A percentile compares a stretch with the other conserved stretches of the same genome.
Evolutionary conservation across 2,113 vertebrate genomes (phyloP).

Genomic region (Mus musculus): GRCm39 chr7:92944501-92945000

Average conservation of each 20-base stretch:
- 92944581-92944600: not conserved
- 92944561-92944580: too few species aligned
- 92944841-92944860: not conserved
- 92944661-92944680: not conserved
- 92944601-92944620: not conserved
- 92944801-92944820: not conserved
- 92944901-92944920: not conserved
- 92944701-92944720: not conserved
- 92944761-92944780: not conserved
- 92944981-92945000: slow-evolving; percentile 4
- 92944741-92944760: not conserved
- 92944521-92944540: not conserved
- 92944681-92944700: not conserved
- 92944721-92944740: not conserved
- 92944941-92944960: slow-evolving; percentile 1
- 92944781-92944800: not conserved
- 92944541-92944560: too few species aligned
- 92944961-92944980: slow-evolving; percentile 17
- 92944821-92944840: not conserved
- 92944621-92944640: not conserved
- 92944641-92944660: not conserved
- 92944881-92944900: not conserved
- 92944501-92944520: slow-evolving; percentile 1
- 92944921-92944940: not conserved
- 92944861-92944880: not conserved